Evolutionary conservation across 2,113 vertebrate species (phyloP).

Genomic region (Phaetusa simplex): DNA sequence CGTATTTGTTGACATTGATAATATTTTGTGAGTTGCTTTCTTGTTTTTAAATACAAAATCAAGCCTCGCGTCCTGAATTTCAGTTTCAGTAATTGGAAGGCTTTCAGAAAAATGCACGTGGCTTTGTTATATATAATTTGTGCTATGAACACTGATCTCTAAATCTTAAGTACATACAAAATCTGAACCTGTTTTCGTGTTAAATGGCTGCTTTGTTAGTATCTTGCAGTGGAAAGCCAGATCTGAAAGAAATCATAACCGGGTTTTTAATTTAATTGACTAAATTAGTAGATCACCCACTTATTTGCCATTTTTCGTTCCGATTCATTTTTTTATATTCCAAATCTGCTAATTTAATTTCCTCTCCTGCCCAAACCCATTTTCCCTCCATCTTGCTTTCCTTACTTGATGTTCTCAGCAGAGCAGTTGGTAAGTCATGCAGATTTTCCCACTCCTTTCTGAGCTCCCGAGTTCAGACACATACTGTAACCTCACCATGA

Average conservation of each 20-base stretch:
- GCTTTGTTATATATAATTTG: not conserved
- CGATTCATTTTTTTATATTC: slow-evolving; percentile 13
- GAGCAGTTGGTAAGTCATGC: slow-evolving; percentile 68
- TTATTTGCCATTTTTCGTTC: slow-evolving; percentile 24
- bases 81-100: not conserved
- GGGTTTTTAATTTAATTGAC: not conserved
- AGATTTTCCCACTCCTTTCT: slow-evolving; percentile 32
- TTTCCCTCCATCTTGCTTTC: slow-evolving; percentile 62
- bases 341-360: slow-evolving; percentile 60
- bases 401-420: slow-evolving; percentile 66
- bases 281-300: not conserved
- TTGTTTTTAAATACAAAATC: not conserved
- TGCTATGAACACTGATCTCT: not conserved
- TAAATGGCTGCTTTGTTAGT: not conserved
- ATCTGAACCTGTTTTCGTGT: not conserved
- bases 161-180: not conserved
- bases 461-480: slow-evolving; percentile 32
- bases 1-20: not conserved
- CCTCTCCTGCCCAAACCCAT: slow-evolving; percentile 62
- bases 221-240: not conserved
- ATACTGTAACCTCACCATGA: slow-evolving; percentile 9
- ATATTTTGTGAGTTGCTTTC: not conserved
- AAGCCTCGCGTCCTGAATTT: not conserved
- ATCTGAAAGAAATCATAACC: slow-evolving; percentile 6
- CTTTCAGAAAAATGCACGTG: not conserved